Conservation (phyloP, 2,113 vertebrate genomes). For the Chaenogobius annularis region DNA sequence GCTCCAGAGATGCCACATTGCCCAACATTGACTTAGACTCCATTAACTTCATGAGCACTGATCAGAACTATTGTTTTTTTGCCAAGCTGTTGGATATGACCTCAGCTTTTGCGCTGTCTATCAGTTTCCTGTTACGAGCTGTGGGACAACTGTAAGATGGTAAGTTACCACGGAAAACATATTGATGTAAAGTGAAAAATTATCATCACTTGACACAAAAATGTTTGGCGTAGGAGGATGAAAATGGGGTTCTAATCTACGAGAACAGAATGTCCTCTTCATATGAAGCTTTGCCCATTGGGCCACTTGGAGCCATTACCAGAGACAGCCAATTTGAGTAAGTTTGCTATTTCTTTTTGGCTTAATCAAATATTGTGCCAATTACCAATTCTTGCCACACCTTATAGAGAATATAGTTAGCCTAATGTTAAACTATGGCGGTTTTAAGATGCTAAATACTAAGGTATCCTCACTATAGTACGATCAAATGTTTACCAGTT, state of each 20-base stretch:
- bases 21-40: slow-evolving; percentile 52
- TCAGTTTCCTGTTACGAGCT: slow-evolving; percentile 64
- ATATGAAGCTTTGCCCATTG: slow-evolving; percentile 58
- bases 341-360: background rate
- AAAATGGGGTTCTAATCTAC: slow-evolving; percentile 55
- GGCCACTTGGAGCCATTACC: slow-evolving; percentile 58
- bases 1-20: slow-evolving; percentile 58
- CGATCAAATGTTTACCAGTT: too few species aligned
- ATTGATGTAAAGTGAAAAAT: background rate
- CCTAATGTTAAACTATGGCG: too few species aligned
- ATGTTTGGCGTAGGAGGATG: slow-evolving; percentile 48
- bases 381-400: too few species aligned
- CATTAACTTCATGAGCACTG: slow-evolving; percentile 29
- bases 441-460: too few species aligned
- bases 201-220: background rate
- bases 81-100: slow-evolving; percentile 35
- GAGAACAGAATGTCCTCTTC: slow-evolving; percentile 65
- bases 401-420: too few species aligned
- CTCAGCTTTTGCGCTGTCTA: slow-evolving; percentile 63
- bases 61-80: too few species aligned
- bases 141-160: slow-evolving; percentile 53
- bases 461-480: too few species aligned
- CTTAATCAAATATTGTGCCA: too few species aligned
- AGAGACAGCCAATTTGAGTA: slow-evolving; percentile 70
- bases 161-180: slow-evolving; percentile 18